A percentile compares a stretch with the other conserved stretches of the same genome.
These are phyloP conservation scores for Oreortyx pictus DNA, from an alignment of 2,797 vertebrate genomes.

Conservation along the genomic window DNA sequence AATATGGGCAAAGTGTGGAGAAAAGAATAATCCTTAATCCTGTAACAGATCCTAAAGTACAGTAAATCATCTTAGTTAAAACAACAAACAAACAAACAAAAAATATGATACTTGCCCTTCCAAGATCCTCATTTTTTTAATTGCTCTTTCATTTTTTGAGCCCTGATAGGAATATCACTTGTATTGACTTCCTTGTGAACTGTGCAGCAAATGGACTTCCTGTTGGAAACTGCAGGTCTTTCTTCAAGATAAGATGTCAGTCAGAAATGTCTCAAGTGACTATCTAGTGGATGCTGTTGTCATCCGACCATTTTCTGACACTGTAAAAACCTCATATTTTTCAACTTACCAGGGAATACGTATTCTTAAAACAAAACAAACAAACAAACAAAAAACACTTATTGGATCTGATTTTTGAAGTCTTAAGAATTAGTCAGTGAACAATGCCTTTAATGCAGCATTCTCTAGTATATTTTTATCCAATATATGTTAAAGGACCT, in stretches of 20 bases:
- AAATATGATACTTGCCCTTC: not conserved
- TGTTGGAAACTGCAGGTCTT: not conserved
- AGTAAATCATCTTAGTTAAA: not conserved
- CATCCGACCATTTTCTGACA: not conserved
- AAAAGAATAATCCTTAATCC: not conserved
- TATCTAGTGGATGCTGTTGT: not conserved
- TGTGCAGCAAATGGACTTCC: not conserved
- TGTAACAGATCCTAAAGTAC: not conserved
- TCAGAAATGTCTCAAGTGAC: not conserved
- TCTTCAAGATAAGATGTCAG: not conserved
- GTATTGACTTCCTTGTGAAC: not conserved
- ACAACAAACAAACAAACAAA: too few species aligned
- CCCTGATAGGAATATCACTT: not conserved
- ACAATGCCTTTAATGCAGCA: not conserved
- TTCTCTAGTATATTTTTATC: not conserved
- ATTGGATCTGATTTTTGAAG: not conserved
- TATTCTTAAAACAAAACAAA: not conserved
- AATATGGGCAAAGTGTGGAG: not conserved
- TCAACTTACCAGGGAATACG: not conserved
- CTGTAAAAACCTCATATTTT: not conserved
- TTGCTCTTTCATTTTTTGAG: not conserved
- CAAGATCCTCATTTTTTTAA: not conserved
- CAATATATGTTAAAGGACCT: not conserved
- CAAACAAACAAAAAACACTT: not conserved
- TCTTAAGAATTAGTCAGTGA: not conserved